Base-by-base conservation (phyloP, 2,888 invertebrate species). In the Cyclophora albipunctata region DNA sequence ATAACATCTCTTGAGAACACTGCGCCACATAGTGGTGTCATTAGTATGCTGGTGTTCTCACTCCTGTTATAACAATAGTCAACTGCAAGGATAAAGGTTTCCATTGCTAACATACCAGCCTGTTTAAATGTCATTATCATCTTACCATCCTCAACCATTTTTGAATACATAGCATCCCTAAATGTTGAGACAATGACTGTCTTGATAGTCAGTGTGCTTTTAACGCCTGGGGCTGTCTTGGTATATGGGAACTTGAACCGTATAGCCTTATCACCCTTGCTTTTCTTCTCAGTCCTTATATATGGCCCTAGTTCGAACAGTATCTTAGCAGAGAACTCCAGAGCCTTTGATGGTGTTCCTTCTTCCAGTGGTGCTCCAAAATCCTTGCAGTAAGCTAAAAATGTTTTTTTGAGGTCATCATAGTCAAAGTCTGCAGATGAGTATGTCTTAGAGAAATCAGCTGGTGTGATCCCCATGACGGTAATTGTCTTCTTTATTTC, bases 21-120 rank as follows among this genome's bases (percentile, higher is more conserved):
- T 42, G 52, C 51, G 4, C 54, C 50, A 48, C 54, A 54, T 41
- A 54, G 40, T 40, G 54, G 51, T 35, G 47, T 54, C 42, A 54
- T 34, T 0, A 51, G 6, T 35, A 45, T n/a, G n/a, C n/a, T n/a
- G n/a, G n/a, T n/a, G n/a, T n/a, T n/a, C n/a, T n/a, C n/a, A n/a
- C n/a, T n/a, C n/a, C n/a, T n/a, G n/a, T n/a, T n/a, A n/a, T n/a
- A n/a, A n/a, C n/a, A n/a, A n/a, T n/a, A n/a, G n/a, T n/a, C n/a
- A n/a, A n/a, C n/a, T n/a, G n/a, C n/a, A n/a, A n/a, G n/a, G n/a
- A 33, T 40, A 5, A 48, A 48, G n/a, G 45, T 45, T 1, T 40
- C 5, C 40, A 48, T 45, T 4, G 48, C 45, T 40, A 48, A 2
- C 40, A 48, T 34, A 3, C 45, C 45, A 20, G 48, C 48, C 5